phyloP scores from a whole-genome alignment of 2,888 invertebrate genomes.

The Sesia apiformis region DNA sequence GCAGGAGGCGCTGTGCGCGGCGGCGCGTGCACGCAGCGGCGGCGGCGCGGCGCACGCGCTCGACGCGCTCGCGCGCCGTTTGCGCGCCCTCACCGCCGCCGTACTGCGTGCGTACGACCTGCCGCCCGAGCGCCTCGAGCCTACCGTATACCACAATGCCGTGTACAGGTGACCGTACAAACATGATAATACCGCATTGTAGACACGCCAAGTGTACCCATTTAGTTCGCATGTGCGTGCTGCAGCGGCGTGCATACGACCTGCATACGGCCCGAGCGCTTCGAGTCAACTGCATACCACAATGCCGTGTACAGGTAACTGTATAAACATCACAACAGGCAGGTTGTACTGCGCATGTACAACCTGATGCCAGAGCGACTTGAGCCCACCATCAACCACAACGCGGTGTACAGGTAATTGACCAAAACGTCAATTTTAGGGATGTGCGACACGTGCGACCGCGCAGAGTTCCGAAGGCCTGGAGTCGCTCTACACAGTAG shows the following conservation, averaged over 20 bases:
- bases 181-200: too few relatives aligned
- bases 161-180: slow-evolving; percentile 27
- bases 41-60: slow-evolving; percentile 70
- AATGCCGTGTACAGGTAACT: too few relatives aligned
- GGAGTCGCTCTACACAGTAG: too few relatives aligned
- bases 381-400: slow-evolving; percentile 86
- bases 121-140: slow-evolving; percentile 84
- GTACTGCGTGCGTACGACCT: slow-evolving; percentile 82
- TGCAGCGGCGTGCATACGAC: background rate
- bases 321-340: too few relatives aligned
- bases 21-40: slow-evolving; percentile 72
- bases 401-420: slow-evolving; percentile 68
- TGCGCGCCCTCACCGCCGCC: slow-evolving; percentile 82
- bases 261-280: slow-evolving; percentile 50
- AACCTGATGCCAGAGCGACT: slow-evolving; percentile 83
- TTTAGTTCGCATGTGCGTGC: too few relatives aligned
- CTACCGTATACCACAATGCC: slow-evolving; percentile 86
- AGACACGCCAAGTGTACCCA: too few relatives aligned
- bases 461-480: too few relatives aligned
- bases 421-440: too few relatives aligned
- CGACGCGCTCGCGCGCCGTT: slow-evolving; percentile 78
- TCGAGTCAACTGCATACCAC: slow-evolving; percentile 5
- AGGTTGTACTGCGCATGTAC: slow-evolving; percentile 74
- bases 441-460: too few relatives aligned
- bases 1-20: slow-evolving; percentile 70